Evolutionary conservation across 2,113 vertebrate genomes (phyloP).

Genomic region (Nicator chloris): DNA sequence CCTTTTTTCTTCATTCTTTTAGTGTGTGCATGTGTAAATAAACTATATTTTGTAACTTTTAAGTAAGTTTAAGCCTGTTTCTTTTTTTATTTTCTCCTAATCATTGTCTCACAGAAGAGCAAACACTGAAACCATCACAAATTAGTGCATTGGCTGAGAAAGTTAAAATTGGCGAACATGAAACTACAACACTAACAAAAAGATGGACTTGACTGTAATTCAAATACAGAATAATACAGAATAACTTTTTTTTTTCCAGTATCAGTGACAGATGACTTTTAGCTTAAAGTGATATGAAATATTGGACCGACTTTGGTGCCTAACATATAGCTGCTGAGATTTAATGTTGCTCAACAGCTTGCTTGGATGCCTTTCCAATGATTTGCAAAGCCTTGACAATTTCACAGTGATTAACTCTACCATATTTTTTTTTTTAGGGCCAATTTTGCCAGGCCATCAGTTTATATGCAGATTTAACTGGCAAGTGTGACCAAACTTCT

Average conservation of each 20-base stretch:
- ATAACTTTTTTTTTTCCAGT: not conserved
- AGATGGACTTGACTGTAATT: not conserved
- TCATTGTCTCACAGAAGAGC: no score
- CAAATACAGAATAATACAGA: not conserved
- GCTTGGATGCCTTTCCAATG: not conserved
- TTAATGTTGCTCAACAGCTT: not conserved
- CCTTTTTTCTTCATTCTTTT: no score
- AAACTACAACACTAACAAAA: no score
- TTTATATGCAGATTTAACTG: not conserved
- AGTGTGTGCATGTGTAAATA: no score
- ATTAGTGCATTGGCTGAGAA: no score
- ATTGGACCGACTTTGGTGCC: not conserved
- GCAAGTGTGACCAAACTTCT: not conserved
- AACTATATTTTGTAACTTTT: no score
- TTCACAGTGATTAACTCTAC: not conserved
- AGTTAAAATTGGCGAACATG: no score
- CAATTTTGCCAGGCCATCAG: not conserved
- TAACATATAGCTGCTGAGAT: not conserved
- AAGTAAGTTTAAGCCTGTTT: no score
- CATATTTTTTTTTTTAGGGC: not conserved
- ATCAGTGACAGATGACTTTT: not conserved
- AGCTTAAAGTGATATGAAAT: not conserved
- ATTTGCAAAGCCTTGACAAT: not conserved
- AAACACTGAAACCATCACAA: no score
- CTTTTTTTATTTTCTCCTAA: no score